Percentiles rank a stretch among this genome's conserved stretches.
Evolutionary conservation across 37 sponge, comb jelly and placozoan genomes (phyloP).

Genomic region (Tethya wilhelma): DNA sequence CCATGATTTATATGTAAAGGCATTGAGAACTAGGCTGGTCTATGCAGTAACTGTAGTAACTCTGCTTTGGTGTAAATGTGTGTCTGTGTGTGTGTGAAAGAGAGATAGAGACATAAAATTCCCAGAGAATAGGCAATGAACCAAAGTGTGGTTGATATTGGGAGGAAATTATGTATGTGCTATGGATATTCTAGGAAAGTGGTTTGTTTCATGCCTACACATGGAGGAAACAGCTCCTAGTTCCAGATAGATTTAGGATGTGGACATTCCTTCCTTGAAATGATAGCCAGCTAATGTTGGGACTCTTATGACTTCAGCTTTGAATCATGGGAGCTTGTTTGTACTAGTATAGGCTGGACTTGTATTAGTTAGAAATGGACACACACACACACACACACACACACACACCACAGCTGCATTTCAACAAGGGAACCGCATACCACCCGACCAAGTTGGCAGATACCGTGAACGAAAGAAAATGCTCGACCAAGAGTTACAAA

Average conservation of each 20-base stretch:
- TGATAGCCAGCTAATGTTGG: no score
- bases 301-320: no score
- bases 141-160: no score
- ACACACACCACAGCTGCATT: slow-evolving; percentile 6
- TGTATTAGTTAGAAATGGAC: no score
- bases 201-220: not conserved
- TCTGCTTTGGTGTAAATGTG: not conserved
- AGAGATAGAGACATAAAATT: no score
- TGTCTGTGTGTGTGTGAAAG: slow-evolving; percentile 25
- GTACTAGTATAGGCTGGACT: no score
- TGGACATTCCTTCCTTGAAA: no score
- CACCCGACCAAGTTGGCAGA: slow-evolving; percentile 53
- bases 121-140: no score
- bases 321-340: no score
- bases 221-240: no score
- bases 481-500: slow-evolving; percentile 27
- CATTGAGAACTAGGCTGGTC: not conserved
- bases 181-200: not conserved
- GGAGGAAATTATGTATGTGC: not conserved
- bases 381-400: no score
- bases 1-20: not conserved
- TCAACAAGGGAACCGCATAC: slow-evolving; percentile 38
- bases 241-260: no score
- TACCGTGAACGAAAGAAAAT: slow-evolving; percentile 41
- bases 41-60: not conserved